These are phyloP conservation scores for Gambusia yucatana DNA, from an alignment of 2,797 vertebrate species.

Conservation along the genomic window DNA sequence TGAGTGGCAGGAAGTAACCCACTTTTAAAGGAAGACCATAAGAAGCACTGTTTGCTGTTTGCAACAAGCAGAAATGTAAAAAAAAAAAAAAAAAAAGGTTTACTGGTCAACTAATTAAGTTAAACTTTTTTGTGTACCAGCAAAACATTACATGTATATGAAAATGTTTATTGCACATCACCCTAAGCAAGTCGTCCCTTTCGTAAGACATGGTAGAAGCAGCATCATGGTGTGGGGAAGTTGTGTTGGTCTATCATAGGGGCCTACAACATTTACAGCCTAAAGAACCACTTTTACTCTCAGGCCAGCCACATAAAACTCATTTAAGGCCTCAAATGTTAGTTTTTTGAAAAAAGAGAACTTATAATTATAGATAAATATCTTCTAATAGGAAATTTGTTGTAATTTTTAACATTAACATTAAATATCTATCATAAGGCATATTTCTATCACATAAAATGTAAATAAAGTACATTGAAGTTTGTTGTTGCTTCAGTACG, in stretches of 20 bases:
- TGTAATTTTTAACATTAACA: no score
- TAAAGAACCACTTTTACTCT: no score
- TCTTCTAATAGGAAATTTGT: no score
- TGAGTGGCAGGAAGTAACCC: neutral
- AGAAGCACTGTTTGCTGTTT: neutral
- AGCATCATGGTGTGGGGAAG: neutral
- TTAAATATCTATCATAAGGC: no score
- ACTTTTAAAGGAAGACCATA: neutral
- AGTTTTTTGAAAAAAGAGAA: no score
- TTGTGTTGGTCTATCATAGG: neutral
- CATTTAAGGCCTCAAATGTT: no score
- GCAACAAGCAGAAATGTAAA: neutral
- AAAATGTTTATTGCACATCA: neutral
- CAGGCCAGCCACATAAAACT: no score
- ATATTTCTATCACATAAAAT: no score
- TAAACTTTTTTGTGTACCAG: neutral
- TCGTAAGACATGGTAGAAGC: neutral
- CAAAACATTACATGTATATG: neutral
- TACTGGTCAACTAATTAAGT: neutral
- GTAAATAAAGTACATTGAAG: no score
- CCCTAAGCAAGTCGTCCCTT: neutral
- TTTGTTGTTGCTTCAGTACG: neutral
- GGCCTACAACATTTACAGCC: no score
- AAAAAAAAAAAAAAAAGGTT: no score
- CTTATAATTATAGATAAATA: no score